These are phyloP conservation scores for Prionailurus viverrinus DNA, from an alignment of 2,113 vertebrate genomes.

Conservation along the genomic window DNA sequence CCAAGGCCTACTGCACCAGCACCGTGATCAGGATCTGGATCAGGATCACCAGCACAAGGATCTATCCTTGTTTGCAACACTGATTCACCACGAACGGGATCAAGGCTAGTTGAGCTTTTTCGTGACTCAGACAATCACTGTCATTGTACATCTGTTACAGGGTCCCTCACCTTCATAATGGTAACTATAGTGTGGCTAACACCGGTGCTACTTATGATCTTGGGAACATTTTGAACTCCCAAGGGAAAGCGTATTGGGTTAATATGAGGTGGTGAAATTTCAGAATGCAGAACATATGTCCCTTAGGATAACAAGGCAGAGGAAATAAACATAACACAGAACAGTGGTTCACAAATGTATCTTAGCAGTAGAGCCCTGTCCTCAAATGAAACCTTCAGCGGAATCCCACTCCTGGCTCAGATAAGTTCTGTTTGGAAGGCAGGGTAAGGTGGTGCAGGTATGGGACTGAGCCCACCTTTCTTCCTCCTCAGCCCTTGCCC, in stretches of 20 bases:
- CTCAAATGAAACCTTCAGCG: background rate
- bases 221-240: background rate
- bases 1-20: background rate
- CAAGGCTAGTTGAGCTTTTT: background rate
- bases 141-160: background rate
- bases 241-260: background rate
- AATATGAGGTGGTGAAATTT: background rate
- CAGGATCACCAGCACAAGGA: background rate
- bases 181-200: background rate
- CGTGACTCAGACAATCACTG: background rate
- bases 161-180: background rate
- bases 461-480: background rate
- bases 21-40: background rate
- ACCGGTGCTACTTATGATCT: background rate
- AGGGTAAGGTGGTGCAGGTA: rapidly evolving
- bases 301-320: background rate
- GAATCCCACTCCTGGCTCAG: background rate
- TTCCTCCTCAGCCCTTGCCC: background rate
- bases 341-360: background rate
- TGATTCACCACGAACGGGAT: background rate
- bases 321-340: background rate
- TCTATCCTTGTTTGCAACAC: background rate
- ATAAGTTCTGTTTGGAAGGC: background rate
- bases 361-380: background rate
- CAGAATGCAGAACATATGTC: background rate